Base-by-base conservation (phyloP, 2,888 invertebrate genomes). In the Candidula unifasciata region DNA sequence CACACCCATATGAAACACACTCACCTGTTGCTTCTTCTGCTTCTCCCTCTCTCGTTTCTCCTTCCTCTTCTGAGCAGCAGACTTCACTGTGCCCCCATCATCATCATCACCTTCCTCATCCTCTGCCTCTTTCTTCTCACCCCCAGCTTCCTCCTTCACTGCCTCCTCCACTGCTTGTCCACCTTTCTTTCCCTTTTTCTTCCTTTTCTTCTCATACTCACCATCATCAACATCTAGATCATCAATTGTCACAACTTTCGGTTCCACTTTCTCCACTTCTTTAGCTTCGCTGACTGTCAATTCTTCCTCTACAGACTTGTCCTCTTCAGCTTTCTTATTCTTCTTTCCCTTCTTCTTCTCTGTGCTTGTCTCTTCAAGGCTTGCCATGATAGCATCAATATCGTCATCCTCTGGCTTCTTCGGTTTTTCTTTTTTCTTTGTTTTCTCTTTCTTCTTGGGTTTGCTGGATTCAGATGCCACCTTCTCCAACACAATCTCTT, bases 41-140 rank as follows among this genome's bases (percentile, higher is more conserved):
- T 88, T 89, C 74, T 90, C 90, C 81, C 89, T 71, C n/a, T 91
- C 91, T 89, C 89, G 94, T 92, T 97, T 97, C 60, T 96, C 90
- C 89, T 92, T 93, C 88, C 90, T 92, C 90, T 90, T 92, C 89
- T 90, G 90, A 74, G 89, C 92, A 24, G 90, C 92, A 87, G 88
- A 90, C 90, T 91, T 93, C 95, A 93, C 96, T 85, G 95, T 95
- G 27, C 95, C 95, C 68, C 96, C 95, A 88, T 96, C 95, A 92
- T 98, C 98, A 89, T 97, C 97, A 92, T 90, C 92, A 37, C 89
- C 91, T 35, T 86, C 86, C 54, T 79, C 85, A 13, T 69, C 86
- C 18, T 60, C 85, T 54, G 44, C 87, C 33, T 69, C 86, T 3
- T 64, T 84, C n/a, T 66, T 82, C 18, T 78, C 87, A 27, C 86